These are phyloP conservation scores for Papilio gigon DNA, from an alignment of 2,888 invertebrate genomes.

Conservation along the genomic window DNA sequence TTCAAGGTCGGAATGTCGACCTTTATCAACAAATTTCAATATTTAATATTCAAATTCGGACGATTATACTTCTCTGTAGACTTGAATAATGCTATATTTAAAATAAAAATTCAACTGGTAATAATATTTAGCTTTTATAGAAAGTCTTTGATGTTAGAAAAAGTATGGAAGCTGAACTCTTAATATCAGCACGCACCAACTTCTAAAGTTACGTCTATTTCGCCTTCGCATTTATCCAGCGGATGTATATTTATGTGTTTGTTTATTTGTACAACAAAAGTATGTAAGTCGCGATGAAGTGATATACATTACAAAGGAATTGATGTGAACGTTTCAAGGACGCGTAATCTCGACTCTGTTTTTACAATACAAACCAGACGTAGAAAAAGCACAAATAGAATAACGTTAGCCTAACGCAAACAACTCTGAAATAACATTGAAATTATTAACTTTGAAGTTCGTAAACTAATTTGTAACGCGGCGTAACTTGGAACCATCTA, in stretches of 20 bases:
- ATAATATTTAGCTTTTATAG: neutral
- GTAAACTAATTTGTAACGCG: neutral
- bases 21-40: neutral
- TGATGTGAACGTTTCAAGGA: constrained; percentile 7
- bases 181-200: constrained; percentile 7
- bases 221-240: constrained; percentile 12
- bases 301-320: constrained; percentile 25
- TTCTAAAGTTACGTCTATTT: constrained; percentile 13
- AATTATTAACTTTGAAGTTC: neutral
- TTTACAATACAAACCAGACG: constrained; percentile 4
- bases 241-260: constrained; percentile 30
- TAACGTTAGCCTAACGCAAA: neutral
- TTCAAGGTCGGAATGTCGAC: neutral
- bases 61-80: no score
- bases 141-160: neutral
- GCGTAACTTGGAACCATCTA: neutral
- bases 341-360: constrained; percentile 11
- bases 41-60: neutral
- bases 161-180: constrained; percentile 16
- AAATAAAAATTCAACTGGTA: neutral
- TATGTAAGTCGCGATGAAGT: constrained; percentile 21
- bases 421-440: neutral
- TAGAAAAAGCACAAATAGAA: neutral
- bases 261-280: constrained; percentile 27
- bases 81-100: neutral